Evolutionary conservation across 35 echinoderm and acorn worm species (phyloP).

Genomic region (Ophiothrix spiculata): DNA sequence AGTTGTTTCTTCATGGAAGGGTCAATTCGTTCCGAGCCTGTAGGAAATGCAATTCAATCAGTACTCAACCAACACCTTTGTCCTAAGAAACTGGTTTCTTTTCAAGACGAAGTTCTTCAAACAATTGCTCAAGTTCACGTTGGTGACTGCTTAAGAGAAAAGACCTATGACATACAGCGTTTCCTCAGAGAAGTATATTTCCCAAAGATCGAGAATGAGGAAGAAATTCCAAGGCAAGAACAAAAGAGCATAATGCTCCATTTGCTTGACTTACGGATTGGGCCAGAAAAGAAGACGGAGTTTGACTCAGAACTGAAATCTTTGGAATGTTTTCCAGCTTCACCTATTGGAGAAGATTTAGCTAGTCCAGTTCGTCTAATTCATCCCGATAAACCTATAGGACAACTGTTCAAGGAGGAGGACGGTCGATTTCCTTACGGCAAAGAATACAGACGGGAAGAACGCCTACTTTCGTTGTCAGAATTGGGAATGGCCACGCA

Average conservation of each 20-base stretch:
- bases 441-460: neutral
- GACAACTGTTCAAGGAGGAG: constrained; percentile 26
- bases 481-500: constrained; percentile 40
- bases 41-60: neutral
- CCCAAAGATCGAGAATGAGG: neutral
- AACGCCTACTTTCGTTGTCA: constrained; percentile 13
- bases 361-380: neutral
- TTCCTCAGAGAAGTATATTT: constrained; percentile 7
- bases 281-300: neutral
- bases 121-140: neutral
- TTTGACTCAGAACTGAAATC: constrained; percentile 10
- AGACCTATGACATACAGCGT: neutral
- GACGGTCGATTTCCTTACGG: constrained; percentile 44
- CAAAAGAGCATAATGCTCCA: constrained; percentile 1
- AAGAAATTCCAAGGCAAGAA: neutral
- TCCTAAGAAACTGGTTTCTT: constrained; percentile 1
- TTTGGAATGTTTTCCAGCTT: constrained; percentile 12
- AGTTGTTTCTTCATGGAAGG: constrained; percentile 20
- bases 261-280: constrained; percentile 24
- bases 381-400: constrained; percentile 13
- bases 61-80: neutral
- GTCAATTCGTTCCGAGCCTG: neutral
- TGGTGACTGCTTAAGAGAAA: neutral
- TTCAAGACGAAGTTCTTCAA: neutral
- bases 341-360: neutral